A percentile compares a stretch with the other conserved stretches of the same genome.
Evolutionary conservation across 1,140 invertebrate genomes (phyloP).

Genomic region (Drosophila sp.): DNA sequence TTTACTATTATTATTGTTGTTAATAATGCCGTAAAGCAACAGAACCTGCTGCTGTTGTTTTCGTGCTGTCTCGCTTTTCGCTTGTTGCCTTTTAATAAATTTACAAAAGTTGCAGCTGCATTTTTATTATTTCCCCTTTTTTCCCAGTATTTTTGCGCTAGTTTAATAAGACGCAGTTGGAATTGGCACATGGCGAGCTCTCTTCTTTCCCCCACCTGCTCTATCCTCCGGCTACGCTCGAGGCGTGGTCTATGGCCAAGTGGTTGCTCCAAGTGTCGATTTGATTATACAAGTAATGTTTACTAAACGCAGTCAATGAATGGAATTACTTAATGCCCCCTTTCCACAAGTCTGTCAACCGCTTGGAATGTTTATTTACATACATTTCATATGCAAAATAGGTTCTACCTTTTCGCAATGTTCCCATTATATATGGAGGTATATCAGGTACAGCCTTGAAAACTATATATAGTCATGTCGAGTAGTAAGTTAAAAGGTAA

Average conservation of each 20-base stretch:
- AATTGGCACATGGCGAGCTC: constrained; percentile 28
- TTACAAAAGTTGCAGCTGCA: constrained; percentile 39
- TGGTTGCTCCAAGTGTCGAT: constrained; percentile 66
- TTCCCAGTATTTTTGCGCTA: constrained; percentile 11
- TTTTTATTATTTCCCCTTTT: constrained; percentile 3
- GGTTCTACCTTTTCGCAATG: constrained; percentile 4
- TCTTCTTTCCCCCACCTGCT: background rate
- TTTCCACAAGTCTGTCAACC: background rate
- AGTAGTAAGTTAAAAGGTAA: background rate
- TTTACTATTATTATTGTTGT: constrained; percentile 10
- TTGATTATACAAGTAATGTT: constrained; percentile 66
- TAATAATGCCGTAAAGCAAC: no score
- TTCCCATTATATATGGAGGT: constrained; percentile 1
- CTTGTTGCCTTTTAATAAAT: constrained; percentile 30
- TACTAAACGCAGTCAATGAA: constrained; percentile 65
- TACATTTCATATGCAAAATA: constrained; percentile 22
- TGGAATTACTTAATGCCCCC: constrained; percentile 48
- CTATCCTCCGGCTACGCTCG: background rate
- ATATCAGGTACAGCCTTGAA: no score
- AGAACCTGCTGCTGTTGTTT: constrained; percentile 10
- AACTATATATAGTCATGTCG: no score
- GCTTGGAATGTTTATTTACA: constrained; percentile 15
- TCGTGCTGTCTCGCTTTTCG: constrained; percentile 29
- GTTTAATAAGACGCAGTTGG: constrained; percentile 46
- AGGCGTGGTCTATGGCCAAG: constrained; percentile 7